phyloP scores from a whole-genome alignment of 2,113 vertebrate species.

The Lutjanus erythropterus region DNA sequence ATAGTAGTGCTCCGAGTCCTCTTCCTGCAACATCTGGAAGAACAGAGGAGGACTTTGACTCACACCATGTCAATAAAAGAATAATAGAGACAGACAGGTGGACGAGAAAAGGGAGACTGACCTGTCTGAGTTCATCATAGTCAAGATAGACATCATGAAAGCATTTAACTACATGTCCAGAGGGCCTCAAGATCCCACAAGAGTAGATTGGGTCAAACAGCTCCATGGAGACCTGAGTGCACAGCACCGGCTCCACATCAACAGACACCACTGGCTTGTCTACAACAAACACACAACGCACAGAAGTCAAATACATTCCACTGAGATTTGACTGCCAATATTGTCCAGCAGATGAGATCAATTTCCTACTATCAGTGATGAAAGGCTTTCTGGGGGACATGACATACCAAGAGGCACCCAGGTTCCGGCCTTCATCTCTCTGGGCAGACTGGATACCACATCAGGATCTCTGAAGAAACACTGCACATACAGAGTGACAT shows the following conservation, averaged over 20 bases:
- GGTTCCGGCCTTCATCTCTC: slow-evolving; percentile 53
- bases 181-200: slow-evolving; percentile 75
- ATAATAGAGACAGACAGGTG: not conserved
- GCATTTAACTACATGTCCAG: slow-evolving; percentile 82
- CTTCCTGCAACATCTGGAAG: slow-evolving; percentile 89
- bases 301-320: slow-evolving; percentile 21
- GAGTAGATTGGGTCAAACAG: slow-evolving; percentile 84
- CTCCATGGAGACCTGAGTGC: slow-evolving; percentile 81
- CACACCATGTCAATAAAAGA: not conserved
- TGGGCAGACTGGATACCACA: slow-evolving; percentile 75
- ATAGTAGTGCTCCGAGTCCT: slow-evolving; percentile 90
- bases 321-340: slow-evolving; percentile 19
- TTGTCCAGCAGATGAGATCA: slow-evolving; percentile 44
- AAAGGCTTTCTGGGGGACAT: slow-evolving; percentile 36
- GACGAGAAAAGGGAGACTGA: slow-evolving; percentile 41
- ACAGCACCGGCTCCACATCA: slow-evolving; percentile 79
- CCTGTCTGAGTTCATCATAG: slow-evolving; percentile 84
- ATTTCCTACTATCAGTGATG: slow-evolving; percentile 31
- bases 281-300: slow-evolving; percentile 52
- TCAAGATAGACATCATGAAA: slow-evolving; percentile 80
- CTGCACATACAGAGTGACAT: slow-evolving; percentile 55
- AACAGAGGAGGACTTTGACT: slow-evolving; percentile 10
- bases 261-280: slow-evolving; percentile 75
- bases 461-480: slow-evolving; percentile 82
- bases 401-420: slow-evolving; percentile 77